Percentiles rank a stretch among this genome's conserved stretches.
These are phyloP conservation scores for Callipepla californica DNA, from an alignment of 2,113 vertebrate genomes.

Conservation along the genomic window DNA sequence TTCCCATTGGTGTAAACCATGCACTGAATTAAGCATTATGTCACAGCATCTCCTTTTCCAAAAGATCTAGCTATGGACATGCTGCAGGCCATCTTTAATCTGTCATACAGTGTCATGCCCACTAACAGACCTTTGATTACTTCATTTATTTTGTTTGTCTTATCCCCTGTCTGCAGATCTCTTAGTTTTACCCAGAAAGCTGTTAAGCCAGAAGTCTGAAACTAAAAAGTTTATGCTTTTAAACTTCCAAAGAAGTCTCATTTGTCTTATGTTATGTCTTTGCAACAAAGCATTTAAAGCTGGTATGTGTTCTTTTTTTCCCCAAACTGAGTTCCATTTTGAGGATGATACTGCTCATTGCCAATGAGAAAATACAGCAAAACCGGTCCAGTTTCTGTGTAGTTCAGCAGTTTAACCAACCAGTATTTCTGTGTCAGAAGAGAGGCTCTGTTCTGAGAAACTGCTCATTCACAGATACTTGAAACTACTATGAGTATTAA, in stretches of 20 bases:
- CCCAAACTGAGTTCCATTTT: neutral
- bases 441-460: neutral
- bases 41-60: slow-evolving; percentile 33
- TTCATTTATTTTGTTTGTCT: slow-evolving; percentile 59
- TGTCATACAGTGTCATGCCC: neutral
- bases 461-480: neutral
- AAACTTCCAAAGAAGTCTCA: neutral
- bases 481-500: neutral
- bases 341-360: neutral
- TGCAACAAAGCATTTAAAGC: neutral
- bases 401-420: neutral
- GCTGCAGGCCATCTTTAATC: slow-evolving; percentile 44
- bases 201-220: slow-evolving; percentile 34
- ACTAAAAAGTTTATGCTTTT: slow-evolving; percentile 26
- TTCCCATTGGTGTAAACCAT: slow-evolving; percentile 65
- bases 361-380: neutral
- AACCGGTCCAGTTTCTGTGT: neutral
- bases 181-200: slow-evolving; percentile 10
- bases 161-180: slow-evolving; percentile 30
- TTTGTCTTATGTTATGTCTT: slow-evolving; percentile 23
- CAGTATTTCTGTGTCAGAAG: neutral
- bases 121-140: slow-evolving; percentile 36
- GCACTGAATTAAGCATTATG: slow-evolving; percentile 9
- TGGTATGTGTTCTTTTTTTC: neutral
- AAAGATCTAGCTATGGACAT: slow-evolving; percentile 5